Conservation (phyloP, 2,797 vertebrate species). For the Halcyon smyrnensis region DNA sequence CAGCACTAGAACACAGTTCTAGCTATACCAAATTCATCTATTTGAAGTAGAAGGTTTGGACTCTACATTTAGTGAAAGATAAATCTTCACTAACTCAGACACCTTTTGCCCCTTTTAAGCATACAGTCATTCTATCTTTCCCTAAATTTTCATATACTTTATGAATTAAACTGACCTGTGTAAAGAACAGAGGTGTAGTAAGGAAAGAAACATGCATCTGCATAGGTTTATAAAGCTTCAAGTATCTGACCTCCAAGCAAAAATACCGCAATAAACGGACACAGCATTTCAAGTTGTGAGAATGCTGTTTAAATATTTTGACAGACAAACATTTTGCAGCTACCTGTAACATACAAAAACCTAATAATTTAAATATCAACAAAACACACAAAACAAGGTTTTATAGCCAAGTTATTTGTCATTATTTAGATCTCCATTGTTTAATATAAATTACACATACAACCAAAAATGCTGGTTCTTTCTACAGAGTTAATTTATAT, state of each 20-base stretch:
- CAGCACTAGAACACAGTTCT: not conserved
- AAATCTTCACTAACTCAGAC: not conserved
- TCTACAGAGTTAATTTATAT: not conserved
- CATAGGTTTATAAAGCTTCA: not conserved
- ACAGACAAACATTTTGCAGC: not conserved
- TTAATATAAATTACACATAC: not conserved
- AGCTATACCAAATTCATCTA: not conserved
- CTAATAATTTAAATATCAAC: not conserved
- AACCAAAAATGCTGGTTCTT: not conserved
- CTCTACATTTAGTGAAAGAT: not conserved
- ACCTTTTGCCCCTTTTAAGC: not conserved
- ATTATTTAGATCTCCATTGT: not conserved
- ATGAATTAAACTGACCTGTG: not conserved
- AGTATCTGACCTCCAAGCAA: not conserved
- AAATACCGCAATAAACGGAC: not conserved
- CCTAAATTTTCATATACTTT: not conserved
- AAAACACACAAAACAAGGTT: not conserved
- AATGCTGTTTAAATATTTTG: not conserved
- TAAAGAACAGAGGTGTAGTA: not conserved
- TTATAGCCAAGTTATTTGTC: not conserved
- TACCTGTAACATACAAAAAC: not conserved
- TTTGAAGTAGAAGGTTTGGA: not conserved
- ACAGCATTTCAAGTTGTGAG: not conserved
- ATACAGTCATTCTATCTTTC: not conserved
- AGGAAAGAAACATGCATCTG: not conserved